Evolutionary conservation across 2,797 vertebrate genomes (phyloP).

Genomic region (Pipistrellus nathusii): DNA sequence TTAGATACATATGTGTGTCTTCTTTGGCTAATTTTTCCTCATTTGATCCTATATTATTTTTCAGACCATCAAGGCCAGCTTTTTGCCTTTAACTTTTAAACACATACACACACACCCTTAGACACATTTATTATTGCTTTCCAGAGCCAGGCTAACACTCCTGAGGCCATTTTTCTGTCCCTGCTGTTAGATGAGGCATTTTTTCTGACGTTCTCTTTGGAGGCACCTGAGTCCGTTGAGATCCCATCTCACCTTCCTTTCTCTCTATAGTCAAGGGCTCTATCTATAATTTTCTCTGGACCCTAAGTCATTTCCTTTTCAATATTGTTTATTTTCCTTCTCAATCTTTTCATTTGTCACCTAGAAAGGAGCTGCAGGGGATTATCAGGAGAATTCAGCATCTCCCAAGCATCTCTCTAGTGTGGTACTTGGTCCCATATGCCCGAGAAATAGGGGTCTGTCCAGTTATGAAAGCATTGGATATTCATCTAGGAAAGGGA

Average conservation of each 20-base stretch:
- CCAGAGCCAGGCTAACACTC: background rate
- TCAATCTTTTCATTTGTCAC: background rate
- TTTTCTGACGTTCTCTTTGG: background rate
- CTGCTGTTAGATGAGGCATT: background rate
- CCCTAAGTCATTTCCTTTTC: background rate
- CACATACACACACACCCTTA: background rate
- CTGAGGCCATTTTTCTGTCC: background rate
- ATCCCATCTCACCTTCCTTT: background rate
- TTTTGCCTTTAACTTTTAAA: background rate
- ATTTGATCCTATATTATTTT: background rate
- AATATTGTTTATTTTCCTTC: background rate
- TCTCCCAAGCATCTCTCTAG: background rate
- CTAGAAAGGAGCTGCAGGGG: background rate
- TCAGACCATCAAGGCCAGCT: background rate
- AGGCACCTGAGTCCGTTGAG: fast-evolving
- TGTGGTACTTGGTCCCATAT: background rate
- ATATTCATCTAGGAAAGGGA: background rate
- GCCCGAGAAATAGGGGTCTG: background rate
- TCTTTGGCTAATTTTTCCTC: background rate
- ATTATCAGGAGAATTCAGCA: background rate
- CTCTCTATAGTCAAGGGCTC: background rate
- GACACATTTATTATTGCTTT: background rate
- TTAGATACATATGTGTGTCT: background rate
- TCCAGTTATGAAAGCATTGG: background rate
- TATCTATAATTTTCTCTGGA: background rate